phyloP scores from a whole-genome alignment of 2,797 vertebrate genomes.

The Myotis myotis region DNA sequence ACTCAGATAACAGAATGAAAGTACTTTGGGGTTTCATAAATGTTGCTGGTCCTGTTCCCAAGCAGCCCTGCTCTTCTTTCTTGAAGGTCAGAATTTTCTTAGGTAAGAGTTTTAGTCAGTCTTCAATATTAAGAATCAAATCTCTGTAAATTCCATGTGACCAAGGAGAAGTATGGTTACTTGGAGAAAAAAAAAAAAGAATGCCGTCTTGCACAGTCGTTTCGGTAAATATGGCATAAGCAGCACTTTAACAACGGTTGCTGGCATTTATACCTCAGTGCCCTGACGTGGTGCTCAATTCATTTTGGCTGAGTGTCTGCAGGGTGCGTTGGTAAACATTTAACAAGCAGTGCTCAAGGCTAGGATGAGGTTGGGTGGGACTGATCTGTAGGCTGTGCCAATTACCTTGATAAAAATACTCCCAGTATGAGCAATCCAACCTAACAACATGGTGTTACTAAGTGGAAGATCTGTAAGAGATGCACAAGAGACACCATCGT shows the following conservation, averaged over 20 bases:
- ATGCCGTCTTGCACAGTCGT: background rate
- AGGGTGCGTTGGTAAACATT: background rate
- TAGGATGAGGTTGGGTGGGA: background rate
- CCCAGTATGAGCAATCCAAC: background rate
- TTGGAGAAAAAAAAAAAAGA: background rate
- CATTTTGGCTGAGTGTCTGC: background rate
- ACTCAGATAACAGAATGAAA: background rate
- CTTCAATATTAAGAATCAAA: conserved; percentile 35
- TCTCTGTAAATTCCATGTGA: conserved; percentile 8
- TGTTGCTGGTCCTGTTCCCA: background rate
- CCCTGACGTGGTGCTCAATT: rapidly evolving
- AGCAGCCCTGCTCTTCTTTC: background rate
- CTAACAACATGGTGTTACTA: background rate
- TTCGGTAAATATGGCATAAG: background rate
- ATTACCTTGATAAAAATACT: background rate
- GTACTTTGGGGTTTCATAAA: background rate
- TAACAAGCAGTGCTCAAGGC: background rate
- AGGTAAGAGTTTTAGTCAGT: background rate
- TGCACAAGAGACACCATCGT: rapidly evolving
- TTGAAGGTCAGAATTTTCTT: background rate
- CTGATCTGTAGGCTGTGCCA: background rate
- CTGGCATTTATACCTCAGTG: background rate
- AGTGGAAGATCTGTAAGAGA: background rate
- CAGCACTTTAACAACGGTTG: background rate
- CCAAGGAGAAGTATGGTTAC: background rate